Evolutionary conservation across 2,113 vertebrate species (phyloP).

Genomic region (Abramis brama): DNA sequence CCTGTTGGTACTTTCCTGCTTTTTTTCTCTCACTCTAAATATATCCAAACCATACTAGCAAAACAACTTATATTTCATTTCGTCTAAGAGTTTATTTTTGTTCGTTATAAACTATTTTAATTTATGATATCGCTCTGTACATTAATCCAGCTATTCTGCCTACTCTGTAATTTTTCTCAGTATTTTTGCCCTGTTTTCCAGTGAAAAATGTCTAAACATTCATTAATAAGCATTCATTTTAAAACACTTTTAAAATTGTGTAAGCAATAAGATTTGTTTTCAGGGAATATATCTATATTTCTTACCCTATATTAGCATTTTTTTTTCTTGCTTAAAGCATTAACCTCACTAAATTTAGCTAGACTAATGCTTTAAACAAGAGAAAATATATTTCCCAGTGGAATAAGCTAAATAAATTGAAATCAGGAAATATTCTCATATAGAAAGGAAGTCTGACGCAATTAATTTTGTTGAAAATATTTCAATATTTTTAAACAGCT

Average conservation of each 20-base stretch:
- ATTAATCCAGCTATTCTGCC: neutral
- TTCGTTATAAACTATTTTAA: neutral
- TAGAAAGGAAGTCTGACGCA: neutral
- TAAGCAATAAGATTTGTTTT: neutral
- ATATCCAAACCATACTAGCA: neutral
- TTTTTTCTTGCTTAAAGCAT: neutral
- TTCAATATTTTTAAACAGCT: too few species aligned
- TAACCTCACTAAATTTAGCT: neutral
- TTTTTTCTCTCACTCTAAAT: neutral
- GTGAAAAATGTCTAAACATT: neutral
- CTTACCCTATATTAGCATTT: neutral
- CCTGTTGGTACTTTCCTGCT: slow-evolving; percentile 12
- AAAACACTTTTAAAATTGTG: neutral
- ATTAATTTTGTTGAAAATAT: too few species aligned
- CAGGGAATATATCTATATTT: neutral
- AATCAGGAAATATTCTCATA: neutral
- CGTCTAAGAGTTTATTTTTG: slow-evolving; percentile 15
- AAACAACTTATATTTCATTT: slow-evolving; percentile 35
- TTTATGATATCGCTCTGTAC: slow-evolving; percentile 11
- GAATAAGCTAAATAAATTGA: neutral
- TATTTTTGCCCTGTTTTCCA: neutral
- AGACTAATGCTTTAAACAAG: neutral
- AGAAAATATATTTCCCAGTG: neutral
- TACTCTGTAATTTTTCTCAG: neutral
- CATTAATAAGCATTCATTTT: neutral